Percentiles rank a stretch among this genome's conserved stretches.
These are phyloP conservation scores for Vulpes vulpes DNA, from an alignment of 2,113 vertebrate species.

Conservation along the genomic window DNA sequence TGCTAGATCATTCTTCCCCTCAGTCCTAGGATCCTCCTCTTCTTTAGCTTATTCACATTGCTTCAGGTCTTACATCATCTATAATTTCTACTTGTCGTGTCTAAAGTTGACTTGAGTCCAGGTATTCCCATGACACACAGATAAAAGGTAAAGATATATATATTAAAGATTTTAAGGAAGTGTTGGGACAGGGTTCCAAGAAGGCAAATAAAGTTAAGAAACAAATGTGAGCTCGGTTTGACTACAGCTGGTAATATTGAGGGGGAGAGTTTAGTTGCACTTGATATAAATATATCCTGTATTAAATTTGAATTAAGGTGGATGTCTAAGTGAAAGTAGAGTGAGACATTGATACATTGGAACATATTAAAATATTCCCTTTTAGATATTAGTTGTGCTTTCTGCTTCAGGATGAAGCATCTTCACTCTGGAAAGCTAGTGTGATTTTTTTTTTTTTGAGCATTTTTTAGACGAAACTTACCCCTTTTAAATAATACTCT, in stretches of 20 bases:
- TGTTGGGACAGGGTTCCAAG: neutral
- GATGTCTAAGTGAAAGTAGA: neutral
- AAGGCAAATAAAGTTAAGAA: neutral
- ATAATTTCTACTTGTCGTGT: neutral
- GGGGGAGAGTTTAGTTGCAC: neutral
- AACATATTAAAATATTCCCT: neutral
- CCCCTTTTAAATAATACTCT: slow-evolving; percentile 2
- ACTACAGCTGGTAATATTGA: neutral
- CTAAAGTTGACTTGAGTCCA: neutral
- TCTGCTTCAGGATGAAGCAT: neutral
- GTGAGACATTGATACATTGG: neutral
- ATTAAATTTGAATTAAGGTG: neutral
- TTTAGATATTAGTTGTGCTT: neutral
- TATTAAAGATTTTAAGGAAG: slow-evolving; percentile 5
- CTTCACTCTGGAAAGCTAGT: slow-evolving; percentile 25
- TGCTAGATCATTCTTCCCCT: neutral
- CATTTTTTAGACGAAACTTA: neutral
- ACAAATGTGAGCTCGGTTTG: neutral
- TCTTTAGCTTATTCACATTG: neutral
- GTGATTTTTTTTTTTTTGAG: neutral
- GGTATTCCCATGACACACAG: neutral
- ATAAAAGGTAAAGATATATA: neutral
- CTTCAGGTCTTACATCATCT: slow-evolving; percentile 38
- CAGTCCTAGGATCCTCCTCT: neutral
- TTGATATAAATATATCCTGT: neutral